Conservation (phyloP, 2,113 vertebrate species). For the Coryphaenoides rupestris region DNA sequence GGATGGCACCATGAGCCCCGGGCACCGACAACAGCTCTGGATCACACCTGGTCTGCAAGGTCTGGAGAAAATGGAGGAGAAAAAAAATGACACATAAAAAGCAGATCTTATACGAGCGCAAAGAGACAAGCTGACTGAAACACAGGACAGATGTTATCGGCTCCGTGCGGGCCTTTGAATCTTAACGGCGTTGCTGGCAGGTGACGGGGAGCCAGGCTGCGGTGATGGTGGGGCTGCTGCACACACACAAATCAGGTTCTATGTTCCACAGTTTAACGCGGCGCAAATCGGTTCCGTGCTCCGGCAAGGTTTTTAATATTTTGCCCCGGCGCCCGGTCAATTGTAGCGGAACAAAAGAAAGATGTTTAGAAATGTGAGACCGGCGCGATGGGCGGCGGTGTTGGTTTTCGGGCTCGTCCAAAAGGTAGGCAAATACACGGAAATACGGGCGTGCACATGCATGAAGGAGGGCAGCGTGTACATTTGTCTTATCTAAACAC, state of each 20-base stretch:
- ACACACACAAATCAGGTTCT: no score
- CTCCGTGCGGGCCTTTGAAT: conserved; percentile 64
- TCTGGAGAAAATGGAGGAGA: conserved; percentile 34
- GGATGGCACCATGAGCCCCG: conserved; percentile 73
- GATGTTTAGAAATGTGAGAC: no score
- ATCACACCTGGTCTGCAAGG: conserved; percentile 68
- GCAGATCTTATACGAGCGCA: conserved; percentile 56
- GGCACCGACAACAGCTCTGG: conserved; percentile 71
- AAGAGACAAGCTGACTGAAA: conserved; percentile 67
- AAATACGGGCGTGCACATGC: background rate
- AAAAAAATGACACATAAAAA: conserved; percentile 55
- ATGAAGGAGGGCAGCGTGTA: conserved; percentile 28
- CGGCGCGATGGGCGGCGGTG: no score
- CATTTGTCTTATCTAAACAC: conserved; percentile 46
- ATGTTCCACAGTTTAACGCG: no score
- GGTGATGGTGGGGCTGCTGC: conserved; percentile 48
- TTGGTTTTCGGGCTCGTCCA: no score
- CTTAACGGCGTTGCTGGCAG: conserved; percentile 68
- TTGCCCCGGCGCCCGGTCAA: no score
- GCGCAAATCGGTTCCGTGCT: background rate
- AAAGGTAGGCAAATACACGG: background rate
- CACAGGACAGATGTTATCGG: conserved; percentile 69
- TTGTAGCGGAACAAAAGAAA: no score
- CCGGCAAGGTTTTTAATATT: background rate
- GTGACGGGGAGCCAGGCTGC: conserved; percentile 62